Conservation (phyloP, 1,140 invertebrate genomes). For the Lutraria rhynchaena region DNA sequence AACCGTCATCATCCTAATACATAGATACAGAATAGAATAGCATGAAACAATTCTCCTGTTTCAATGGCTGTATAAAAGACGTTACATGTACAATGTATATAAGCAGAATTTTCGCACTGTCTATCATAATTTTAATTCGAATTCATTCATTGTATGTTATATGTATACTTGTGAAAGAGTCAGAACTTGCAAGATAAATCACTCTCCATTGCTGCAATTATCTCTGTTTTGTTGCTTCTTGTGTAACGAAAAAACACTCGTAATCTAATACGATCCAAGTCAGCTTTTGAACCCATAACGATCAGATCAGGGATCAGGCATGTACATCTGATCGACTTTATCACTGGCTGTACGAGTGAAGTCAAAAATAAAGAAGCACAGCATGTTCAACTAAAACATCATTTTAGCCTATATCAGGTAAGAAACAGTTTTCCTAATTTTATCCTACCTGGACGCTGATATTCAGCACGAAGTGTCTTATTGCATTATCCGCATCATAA, state of each 20-base stretch:
- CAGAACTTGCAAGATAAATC: no score
- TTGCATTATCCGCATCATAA: neutral
- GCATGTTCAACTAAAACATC: neutral
- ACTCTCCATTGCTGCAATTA: no score
- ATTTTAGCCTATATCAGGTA: neutral
- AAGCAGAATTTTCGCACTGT: neutral
- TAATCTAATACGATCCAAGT: no score
- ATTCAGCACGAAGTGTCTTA: neutral
- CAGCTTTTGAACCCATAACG: no score
- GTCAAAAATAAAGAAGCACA: neutral
- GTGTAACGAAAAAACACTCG: no score
- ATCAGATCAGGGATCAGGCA: neutral
- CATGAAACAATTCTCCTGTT: neutral
- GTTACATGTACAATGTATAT: neutral
- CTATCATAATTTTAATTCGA: no score
- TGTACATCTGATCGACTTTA: neutral
- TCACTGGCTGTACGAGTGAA: no score
- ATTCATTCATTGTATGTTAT: no score
- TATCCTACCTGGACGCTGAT: constrained; percentile 25
- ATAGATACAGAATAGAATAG: neutral
- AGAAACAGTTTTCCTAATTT: neutral
- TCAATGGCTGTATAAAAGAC: neutral
- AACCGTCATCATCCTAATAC: neutral
- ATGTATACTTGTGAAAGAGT: no score
- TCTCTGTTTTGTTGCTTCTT: no score